phyloP scores from a whole-genome alignment of 2,113 vertebrate genomes.

The Motacilla alba region DNA sequence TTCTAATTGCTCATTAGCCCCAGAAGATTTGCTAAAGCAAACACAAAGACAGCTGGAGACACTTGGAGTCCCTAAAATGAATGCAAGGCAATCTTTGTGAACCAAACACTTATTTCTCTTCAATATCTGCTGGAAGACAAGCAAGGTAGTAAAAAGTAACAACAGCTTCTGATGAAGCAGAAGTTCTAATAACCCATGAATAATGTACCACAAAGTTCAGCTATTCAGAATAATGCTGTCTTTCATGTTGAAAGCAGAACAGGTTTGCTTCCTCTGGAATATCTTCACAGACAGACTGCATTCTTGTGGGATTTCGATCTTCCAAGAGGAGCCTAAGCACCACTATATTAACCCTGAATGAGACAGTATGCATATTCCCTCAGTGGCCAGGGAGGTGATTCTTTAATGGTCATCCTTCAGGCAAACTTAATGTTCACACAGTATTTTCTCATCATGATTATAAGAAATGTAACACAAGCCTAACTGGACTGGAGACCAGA shows the following conservation, averaged over 20 bases:
- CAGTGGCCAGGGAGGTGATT: neutral
- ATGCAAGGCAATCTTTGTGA: neutral
- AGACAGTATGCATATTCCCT: neutral
- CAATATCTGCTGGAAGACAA: neutral
- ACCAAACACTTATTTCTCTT: neutral
- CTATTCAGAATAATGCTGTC: neutral
- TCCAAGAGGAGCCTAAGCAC: neutral
- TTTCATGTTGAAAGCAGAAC: neutral
- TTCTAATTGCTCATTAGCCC: neutral
- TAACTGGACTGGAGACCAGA: neutral
- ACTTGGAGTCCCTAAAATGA: neutral
- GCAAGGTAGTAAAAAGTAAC: neutral
- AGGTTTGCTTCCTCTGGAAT: neutral
- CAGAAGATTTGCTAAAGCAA: conserved; percentile 24
- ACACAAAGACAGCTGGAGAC: neutral
- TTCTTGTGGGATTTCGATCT: neutral
- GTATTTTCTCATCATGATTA: neutral
- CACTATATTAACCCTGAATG: neutral
- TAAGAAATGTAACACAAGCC: neutral
- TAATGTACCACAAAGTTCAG: neutral
- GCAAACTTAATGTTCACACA: neutral
- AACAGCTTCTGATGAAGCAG: neutral
- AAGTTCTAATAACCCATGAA: neutral
- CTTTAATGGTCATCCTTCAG: neutral
- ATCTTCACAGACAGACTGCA: neutral